Percentiles rank a stretch among this genome's conserved stretches.
Conservation (phyloP, 1,140 invertebrate species). For the Papilio polytes region DNA sequence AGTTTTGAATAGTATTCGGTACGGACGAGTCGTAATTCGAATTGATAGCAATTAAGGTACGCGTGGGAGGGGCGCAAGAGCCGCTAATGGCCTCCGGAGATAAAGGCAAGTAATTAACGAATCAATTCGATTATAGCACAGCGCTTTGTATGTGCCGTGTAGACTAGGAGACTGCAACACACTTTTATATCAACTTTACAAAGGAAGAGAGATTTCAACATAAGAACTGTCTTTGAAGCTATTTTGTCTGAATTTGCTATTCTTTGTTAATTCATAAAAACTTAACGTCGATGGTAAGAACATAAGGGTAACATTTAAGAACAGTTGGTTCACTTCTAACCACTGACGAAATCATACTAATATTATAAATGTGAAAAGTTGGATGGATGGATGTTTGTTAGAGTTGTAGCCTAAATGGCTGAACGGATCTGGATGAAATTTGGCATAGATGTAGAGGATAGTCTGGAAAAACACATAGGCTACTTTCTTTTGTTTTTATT, state of each 20-base stretch:
- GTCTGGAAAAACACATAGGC: too few relatives aligned
- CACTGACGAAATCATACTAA: too few relatives aligned
- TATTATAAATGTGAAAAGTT: too few relatives aligned
- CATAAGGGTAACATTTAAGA: too few relatives aligned
- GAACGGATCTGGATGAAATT: too few relatives aligned
- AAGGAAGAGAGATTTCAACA: not conserved
- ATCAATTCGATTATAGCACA: slow-evolving; percentile 68
- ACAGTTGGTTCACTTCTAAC: too few relatives aligned
- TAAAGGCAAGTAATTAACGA: slow-evolving; percentile 70
- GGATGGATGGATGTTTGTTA: too few relatives aligned
- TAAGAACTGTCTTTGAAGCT: not conserved
- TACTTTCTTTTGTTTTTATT: too few relatives aligned
- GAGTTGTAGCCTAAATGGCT: too few relatives aligned
- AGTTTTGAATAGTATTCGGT: slow-evolving; percentile 40
- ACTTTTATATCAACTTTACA: slow-evolving; percentile 5
- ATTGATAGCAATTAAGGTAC: slow-evolving; percentile 62
- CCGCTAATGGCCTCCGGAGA: slow-evolving; percentile 64
- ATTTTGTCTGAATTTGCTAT: not conserved
- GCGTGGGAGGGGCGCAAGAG: slow-evolving; percentile 53
- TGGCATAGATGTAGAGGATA: too few relatives aligned
- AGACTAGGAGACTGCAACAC: slow-evolving; percentile 45
- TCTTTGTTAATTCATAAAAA: not conserved
- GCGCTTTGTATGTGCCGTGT: slow-evolving; percentile 58
- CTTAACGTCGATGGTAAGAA: too few relatives aligned
- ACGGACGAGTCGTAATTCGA: slow-evolving; percentile 49